Conservation (phyloP, 2,797 vertebrate genomes). For the Echiichthys vipera region DNA sequence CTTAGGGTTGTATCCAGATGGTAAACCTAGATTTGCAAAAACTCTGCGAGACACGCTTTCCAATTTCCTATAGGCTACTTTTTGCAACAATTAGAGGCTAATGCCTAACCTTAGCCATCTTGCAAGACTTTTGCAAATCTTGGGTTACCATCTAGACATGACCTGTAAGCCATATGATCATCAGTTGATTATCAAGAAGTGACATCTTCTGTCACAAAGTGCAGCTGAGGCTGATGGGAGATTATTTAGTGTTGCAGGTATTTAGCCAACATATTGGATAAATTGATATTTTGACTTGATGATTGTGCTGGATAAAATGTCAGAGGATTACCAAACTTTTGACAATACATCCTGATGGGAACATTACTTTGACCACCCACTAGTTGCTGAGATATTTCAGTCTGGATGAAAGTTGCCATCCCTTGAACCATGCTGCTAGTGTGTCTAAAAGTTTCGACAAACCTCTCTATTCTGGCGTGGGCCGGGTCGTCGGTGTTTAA, state of each 20-base stretch:
- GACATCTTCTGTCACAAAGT: too few species aligned
- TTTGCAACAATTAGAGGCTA: too few species aligned
- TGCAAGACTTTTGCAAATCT: too few species aligned
- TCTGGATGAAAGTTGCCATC: neutral
- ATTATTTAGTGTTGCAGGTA: neutral
- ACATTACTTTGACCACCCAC: neutral
- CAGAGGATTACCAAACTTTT: neutral
- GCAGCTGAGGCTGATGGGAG: neutral
- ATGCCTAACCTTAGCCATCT: too few species aligned
- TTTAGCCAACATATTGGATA: neutral
- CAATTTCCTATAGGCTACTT: too few species aligned
- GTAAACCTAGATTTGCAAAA: too few species aligned
- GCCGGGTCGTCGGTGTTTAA: constrained; percentile 17
- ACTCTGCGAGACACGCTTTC: too few species aligned
- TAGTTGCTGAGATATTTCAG: neutral
- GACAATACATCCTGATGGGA: neutral
- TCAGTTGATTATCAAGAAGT: neutral
- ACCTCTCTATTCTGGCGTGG: constrained; percentile 53
- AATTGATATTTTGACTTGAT: neutral
- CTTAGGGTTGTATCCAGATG: too few species aligned
- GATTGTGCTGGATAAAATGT: neutral
- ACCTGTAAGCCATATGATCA: neutral
- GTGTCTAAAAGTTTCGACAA: constrained; percentile 3
- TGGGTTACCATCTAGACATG: too few species aligned
- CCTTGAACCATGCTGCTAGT: neutral